Base-by-base conservation (phyloP, 2,113 vertebrate species). In the Siniperca chuatsi region DNA sequence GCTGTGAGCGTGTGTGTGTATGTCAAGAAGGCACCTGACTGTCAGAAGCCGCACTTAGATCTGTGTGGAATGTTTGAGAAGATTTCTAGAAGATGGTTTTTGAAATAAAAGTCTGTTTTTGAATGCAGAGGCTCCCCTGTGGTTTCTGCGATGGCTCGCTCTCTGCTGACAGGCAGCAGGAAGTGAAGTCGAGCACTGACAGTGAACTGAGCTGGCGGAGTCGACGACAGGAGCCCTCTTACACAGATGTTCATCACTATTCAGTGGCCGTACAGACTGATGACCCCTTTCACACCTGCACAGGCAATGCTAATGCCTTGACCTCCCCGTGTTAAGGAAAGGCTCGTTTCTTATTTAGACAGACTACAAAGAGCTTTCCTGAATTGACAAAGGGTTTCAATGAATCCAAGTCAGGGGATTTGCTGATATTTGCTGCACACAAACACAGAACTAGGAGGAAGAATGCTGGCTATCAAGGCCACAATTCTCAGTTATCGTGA, bases 241-340 rank as follows among this genome's bases (percentile, higher is more conserved):
- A 13, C 33, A 3, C 80, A 78, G 85, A 83, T 75, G 79, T 70
- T 77, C 78, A 81, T 92, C 57, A 52, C 78, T 90, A 90, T 86
- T 85, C 84, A 87, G 0, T 0, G 58, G 64, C 50, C 16, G 18
- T 48, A 11, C 62, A 50, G 57, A 37, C 55, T 16, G 23, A 58
- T 85, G 84, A 82, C 70, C 83, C 62, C 57, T 69, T 76, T 82
- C 61, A 54, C 50, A 84, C 80, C 61, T 16, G 76, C 58, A 48
- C 66, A 62, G 40, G 66, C 57, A 67, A 40, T 6, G 5, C 62
- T 60, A 75, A 85, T 15, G 78, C 21, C 1, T 0, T 12, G 54
- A 44, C 25, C n/a, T 25, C 21, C 9, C 35, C 18, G 46, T 6
- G 37, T 58, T 20, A 20, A 40, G 29, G 80, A 48, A 54, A 57